phyloP scores from a whole-genome alignment of 2,113 vertebrate genomes.

The Macaca fascicularis region T2T-MFA8v1.1 NC_088375.1:155361001-155361500 shows the following conservation, averaged over 20 bases:
- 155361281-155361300: background rate
- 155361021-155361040: background rate
- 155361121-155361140: background rate
- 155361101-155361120: background rate
- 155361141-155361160: background rate
- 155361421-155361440: background rate
- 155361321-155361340: background rate
- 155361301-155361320: background rate
- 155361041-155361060: background rate
- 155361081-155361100: background rate
- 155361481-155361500: background rate
- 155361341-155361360: background rate
- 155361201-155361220: background rate
- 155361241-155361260: background rate
- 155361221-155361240: background rate
- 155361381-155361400: background rate
- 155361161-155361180: background rate
- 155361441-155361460: background rate
- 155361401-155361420: background rate
- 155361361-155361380: background rate
- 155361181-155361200: background rate
- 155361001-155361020: background rate
- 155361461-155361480: background rate
- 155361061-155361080: background rate
- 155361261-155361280: background rate